A percentile compares a stretch with the other conserved stretches of the same genome.
Evolutionary conservation across 2,888 invertebrate species (phyloP).

Genomic region (Chloroclystis v-ata): DNA sequence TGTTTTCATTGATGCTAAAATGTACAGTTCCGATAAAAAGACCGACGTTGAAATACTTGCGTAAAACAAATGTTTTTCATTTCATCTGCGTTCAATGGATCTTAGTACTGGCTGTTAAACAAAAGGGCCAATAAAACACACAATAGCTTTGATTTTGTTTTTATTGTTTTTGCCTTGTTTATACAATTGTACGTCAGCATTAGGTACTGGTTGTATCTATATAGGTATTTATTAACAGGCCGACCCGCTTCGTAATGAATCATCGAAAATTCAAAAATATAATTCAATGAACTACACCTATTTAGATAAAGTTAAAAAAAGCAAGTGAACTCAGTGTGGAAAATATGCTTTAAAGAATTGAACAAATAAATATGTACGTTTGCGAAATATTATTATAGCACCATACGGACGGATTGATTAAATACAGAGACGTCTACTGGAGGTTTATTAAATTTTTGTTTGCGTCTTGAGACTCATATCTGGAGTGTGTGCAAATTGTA

Average conservation of each 20-base stretch:
- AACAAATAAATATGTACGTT: too few species aligned
- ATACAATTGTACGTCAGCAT: slow-evolving; percentile 39
- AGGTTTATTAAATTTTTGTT: slow-evolving; percentile 22
- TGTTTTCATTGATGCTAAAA: background rate
- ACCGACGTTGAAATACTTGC: background rate
- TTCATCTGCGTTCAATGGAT: slow-evolving; percentile 26
- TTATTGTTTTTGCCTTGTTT: slow-evolving; percentile 47
- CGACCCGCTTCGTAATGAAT: too few species aligned
- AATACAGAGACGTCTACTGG: slow-evolving; percentile 9
- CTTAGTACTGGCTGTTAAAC: slow-evolving; percentile 45
- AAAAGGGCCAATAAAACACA: slow-evolving; percentile 55
- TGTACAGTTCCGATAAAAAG: too few species aligned
- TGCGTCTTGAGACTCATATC: slow-evolving; percentile 13
- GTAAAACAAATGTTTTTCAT: slow-evolving; percentile 17
- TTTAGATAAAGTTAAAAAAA: too few species aligned
- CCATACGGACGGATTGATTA: background rate
- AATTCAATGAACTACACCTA: too few species aligned
- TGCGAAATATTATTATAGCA: background rate
- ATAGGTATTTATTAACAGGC: too few species aligned
- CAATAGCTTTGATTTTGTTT: slow-evolving; percentile 58
- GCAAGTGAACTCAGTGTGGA: too few species aligned
- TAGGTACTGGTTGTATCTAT: too few species aligned
- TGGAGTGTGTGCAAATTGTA: slow-evolving; percentile 3
- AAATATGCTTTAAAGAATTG: too few species aligned
- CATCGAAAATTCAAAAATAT: too few species aligned